Evolutionary conservation across 2,113 vertebrate genomes (phyloP).

Genomic region (Nibea coibor): DNA sequence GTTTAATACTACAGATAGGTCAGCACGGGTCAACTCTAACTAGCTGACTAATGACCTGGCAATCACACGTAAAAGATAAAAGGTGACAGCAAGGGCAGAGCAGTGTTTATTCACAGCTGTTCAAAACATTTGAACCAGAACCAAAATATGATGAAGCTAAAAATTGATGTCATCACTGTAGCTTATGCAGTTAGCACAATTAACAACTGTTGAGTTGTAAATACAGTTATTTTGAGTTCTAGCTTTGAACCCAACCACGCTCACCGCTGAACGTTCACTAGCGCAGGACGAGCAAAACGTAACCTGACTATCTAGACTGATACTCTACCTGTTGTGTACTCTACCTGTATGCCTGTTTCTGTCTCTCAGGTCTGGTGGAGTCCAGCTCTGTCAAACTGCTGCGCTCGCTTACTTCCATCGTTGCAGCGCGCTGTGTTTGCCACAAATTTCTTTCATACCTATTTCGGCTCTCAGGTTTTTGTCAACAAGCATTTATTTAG

Average conservation of each 20-base stretch:
- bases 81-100: background rate
- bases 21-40: background rate
- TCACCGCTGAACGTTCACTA: no score
- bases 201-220: background rate
- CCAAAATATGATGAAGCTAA: background rate
- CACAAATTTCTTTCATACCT: no score
- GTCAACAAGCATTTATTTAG: no score
- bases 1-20: constrained; percentile 6
- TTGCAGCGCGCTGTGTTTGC: no score
- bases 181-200: background rate
- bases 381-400: no score
- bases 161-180: background rate
- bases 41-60: constrained; percentile 32
- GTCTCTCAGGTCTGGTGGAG: no score
- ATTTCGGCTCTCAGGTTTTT: no score
- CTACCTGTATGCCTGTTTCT: no score
- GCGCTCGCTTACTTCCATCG: no score
- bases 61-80: constrained; percentile 5
- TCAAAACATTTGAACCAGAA: background rate
- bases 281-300: no score
- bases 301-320: no score
- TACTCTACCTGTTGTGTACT: no score
- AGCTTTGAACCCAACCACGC: background rate
- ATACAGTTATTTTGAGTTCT: background rate
- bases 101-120: background rate